Percentiles rank a stretch among this genome's conserved stretches.
Conservation (phyloP, 2,888 invertebrate species). For the Galeruca laticollis region DNA sequence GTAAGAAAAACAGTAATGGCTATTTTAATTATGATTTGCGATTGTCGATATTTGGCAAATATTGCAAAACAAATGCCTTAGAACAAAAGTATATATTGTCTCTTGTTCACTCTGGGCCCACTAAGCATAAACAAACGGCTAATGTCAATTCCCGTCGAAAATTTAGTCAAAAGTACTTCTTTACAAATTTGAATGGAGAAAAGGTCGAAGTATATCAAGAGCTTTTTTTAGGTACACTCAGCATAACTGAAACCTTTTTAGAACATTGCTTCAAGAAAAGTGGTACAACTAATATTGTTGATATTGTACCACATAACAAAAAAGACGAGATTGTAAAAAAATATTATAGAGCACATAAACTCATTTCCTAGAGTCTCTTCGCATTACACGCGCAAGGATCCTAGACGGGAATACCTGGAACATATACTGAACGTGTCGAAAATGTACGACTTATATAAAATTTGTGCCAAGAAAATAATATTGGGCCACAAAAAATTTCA, state of each 20-base stretch:
- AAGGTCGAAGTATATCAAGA: slow-evolving; percentile 4
- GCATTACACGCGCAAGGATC: too few relatives aligned
- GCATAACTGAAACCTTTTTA: too few relatives aligned
- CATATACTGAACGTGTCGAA: too few relatives aligned
- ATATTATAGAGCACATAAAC: too few relatives aligned
- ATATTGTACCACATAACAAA: slow-evolving; percentile 4
- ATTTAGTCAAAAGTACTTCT: slow-evolving; percentile 2
- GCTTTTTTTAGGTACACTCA: not conserved
- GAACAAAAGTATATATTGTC: slow-evolving; percentile 1
- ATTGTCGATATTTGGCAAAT: not conserved
- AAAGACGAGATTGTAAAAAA: not conserved
- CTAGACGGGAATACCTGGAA: too few relatives aligned
- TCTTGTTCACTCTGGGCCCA: not conserved
- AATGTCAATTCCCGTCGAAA: not conserved
- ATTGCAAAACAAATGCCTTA: slow-evolving; percentile 1
- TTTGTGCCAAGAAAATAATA: too few relatives aligned
- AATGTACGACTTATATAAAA: too few relatives aligned
- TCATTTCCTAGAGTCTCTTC: too few relatives aligned
- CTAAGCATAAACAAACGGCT: slow-evolving; percentile 1
- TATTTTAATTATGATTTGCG: slow-evolving; percentile 2
- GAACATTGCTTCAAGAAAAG: not conserved
- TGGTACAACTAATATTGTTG: slow-evolving; percentile 2
- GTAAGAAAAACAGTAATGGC: not conserved
- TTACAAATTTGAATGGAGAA: slow-evolving; percentile 4
- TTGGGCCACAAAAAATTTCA: too few relatives aligned